Evolutionary conservation across 2,113 vertebrate species (phyloP).

Genomic region (Opisthocomus hoazin): DNA sequence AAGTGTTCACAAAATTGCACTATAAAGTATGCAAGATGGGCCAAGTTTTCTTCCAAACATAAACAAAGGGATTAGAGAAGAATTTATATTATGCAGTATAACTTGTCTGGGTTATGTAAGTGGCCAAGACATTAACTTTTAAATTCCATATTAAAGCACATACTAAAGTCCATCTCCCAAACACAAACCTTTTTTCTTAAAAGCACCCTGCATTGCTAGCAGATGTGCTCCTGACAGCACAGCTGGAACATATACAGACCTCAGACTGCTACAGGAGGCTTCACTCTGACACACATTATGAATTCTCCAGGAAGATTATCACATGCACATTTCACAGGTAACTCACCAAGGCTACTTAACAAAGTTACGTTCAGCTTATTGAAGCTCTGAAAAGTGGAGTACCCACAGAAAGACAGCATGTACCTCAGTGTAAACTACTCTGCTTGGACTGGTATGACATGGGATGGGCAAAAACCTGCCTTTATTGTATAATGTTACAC

Average conservation of each 20-base stretch:
- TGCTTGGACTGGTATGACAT: not conserved
- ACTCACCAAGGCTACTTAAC: not conserved
- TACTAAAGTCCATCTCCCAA: not conserved
- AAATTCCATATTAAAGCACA: not conserved
- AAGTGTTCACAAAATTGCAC: not conserved
- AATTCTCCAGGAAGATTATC: not conserved
- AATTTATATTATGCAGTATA: not conserved
- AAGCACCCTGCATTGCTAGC: not conserved
- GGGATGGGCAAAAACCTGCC: not conserved
- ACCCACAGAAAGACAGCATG: not conserved
- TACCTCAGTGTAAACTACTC: not conserved
- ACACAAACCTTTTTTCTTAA: not conserved
- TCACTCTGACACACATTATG: not conserved
- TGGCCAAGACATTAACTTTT: not conserved
- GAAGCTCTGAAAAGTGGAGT: not conserved
- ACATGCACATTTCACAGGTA: not conserved
- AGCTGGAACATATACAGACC: not conserved
- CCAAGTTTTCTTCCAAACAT: not conserved
- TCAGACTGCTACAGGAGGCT: not conserved
- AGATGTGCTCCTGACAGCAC: not conserved
- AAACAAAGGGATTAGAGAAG: not conserved
- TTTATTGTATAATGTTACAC: not conserved
- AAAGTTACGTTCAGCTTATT: accelerated
- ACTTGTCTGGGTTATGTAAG: not conserved
- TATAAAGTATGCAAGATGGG: not conserved